Evolutionary conservation across 2,888 invertebrate genomes (phyloP).

Genomic region (Diaprepes abbreviatus): DNA sequence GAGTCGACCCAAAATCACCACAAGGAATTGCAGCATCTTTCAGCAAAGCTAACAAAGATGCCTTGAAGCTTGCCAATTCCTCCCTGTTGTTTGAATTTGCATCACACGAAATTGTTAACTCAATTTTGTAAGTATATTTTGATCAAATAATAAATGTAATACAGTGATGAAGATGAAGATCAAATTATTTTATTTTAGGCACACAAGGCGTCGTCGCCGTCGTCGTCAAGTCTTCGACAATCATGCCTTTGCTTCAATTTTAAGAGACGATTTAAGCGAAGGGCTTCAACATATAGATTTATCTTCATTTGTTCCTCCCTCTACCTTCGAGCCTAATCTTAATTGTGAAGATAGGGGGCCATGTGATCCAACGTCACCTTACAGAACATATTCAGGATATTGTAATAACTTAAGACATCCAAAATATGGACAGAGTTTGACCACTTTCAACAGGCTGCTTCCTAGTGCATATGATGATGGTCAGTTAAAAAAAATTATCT

Average conservation of each 20-base stretch:
- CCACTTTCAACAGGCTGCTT: slow-evolving; percentile 86
- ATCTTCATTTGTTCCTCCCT: slow-evolving; percentile 76
- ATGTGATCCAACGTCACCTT: slow-evolving; percentile 80
- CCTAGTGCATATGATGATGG: slow-evolving; percentile 92
- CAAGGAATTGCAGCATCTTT: slow-evolving; percentile 91
- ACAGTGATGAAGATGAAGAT: neutral
- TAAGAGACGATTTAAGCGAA: slow-evolving; percentile 80
- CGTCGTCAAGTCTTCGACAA: slow-evolving; percentile 80
- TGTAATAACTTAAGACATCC: slow-evolving; percentile 92
- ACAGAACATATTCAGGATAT: slow-evolving; percentile 84
- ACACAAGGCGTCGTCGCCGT: slow-evolving; percentile 68
- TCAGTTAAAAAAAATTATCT: slow-evolving; percentile 59
- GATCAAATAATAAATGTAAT: neutral
- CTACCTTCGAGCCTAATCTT: slow-evolving; percentile 75
- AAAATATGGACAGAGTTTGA: slow-evolving; percentile 84
- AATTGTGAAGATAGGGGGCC: slow-evolving; percentile 78
- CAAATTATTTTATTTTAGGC: slow-evolving; percentile 43
- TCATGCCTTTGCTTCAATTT: slow-evolving; percentile 72
- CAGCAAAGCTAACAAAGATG: slow-evolving; percentile 89
- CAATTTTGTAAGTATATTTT: slow-evolving; percentile 65
- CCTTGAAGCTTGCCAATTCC: slow-evolving; percentile 86
- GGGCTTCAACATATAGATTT: slow-evolving; percentile 86
- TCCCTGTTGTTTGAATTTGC: slow-evolving; percentile 89
- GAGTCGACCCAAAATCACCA: slow-evolving; percentile 88
- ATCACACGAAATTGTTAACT: slow-evolving; percentile 87